Percentiles rank a stretch among this genome's conserved stretches.
Evolutionary conservation across 2,888 invertebrate genomes (phyloP).

Genomic region (Tubulanus polymorphus): DNA sequence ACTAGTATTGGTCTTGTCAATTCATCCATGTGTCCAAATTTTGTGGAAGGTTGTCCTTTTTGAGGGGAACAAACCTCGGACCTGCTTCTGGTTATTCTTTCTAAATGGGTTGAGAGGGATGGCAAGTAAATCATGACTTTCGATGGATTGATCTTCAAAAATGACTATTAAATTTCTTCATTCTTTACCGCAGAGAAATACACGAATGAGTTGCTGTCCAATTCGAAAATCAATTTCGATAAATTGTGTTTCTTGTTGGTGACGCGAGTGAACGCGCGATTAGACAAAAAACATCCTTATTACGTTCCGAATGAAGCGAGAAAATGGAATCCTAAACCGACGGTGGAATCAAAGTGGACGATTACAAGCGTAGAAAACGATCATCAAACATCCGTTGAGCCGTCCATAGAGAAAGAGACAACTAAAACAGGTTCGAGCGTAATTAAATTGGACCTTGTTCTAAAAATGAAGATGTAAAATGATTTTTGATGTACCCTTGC

Average conservation of each 20-base stretch:
- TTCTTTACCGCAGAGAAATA: slow-evolving; percentile 6
- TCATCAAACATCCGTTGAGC: background rate
- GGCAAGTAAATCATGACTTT: background rate
- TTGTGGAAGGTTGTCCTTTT: background rate
- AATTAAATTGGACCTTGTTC: background rate
- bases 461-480: too few species aligned
- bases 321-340: slow-evolving; percentile 25
- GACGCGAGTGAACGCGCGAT: slow-evolving; percentile 26
- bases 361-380: background rate
- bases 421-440: background rate
- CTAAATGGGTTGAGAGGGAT: background rate
- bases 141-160: background rate
- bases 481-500: too few species aligned
- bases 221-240: slow-evolving; percentile 28
- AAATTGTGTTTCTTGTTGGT: slow-evolving; percentile 36
- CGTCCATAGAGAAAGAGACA: too few species aligned
- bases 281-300: slow-evolving; percentile 26
- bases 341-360: slow-evolving; percentile 2
- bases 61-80: background rate
- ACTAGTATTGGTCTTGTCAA: too few species aligned
- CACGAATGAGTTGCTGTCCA: too few species aligned
- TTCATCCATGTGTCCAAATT: too few species aligned
- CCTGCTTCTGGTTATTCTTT: background rate
- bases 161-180: background rate
- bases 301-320: slow-evolving; percentile 28